Evolutionary conservation across 2,113 vertebrate genomes (phyloP), one percentile per base, ranked within the genome.

Genomic region (Conger conger): DNA sequence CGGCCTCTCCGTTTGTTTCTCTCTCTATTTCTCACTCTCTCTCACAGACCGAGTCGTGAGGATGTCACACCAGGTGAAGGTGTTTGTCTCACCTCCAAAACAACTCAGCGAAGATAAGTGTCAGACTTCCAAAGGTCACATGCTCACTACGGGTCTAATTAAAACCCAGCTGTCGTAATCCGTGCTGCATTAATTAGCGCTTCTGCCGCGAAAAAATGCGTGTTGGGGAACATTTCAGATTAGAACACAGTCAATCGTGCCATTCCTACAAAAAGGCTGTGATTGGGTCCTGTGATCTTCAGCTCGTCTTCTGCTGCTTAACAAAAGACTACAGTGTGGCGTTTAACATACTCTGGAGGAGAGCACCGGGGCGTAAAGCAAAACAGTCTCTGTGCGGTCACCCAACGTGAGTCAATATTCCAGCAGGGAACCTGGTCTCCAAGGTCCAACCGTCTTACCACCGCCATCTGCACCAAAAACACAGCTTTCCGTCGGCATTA

Each of bases 51-150:
- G 57, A 53, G n/a, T 4, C 36, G 53, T 33, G 45, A 80, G 77
- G 88, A 57, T 60, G 82, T 90, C 85, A 85, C 81, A 88, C 86
- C 87, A 79, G 82, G 82, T 90, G 86, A 78, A 91, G 86, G 92
- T 88, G 91, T 91, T 86, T 86, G 88, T 89, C 89, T 90, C 92
- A 92, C 90, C 87, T 93, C 90, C 86, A 91, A 89, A 91, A 91
- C 90, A 93, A 86, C 91, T 90, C 91, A 91, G 92, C 87, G 88
- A 92, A 88, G 92, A 92, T 92, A 90, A 88, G 84, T 94, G 90
- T 94, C 91, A 91, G 92, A 93, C 93, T 87, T 90, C 87, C 84
- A 93, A 93, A 94, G 93, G 92, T 94, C 93, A 92, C 87, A 87
- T 80, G 84, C 83, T 87, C 88, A 86, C 88, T 84, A n/a, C 42